phyloP scores from a whole-genome alignment of 2,113 vertebrate genomes.

The Clinocottus analis region DNA sequence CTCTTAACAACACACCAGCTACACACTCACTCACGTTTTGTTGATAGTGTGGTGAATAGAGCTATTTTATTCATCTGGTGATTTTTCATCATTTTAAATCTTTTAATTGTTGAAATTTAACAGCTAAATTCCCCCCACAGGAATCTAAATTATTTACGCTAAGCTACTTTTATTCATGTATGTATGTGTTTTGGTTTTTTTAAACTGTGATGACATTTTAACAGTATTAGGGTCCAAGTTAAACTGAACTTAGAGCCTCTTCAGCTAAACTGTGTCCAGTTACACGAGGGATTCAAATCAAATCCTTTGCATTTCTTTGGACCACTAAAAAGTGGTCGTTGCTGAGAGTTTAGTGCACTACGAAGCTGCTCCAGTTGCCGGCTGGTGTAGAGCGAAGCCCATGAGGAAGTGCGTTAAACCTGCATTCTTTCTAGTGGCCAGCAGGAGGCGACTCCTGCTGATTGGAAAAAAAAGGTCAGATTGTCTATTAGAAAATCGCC shows the following conservation, averaged over 20 bases:
- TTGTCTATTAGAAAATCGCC: too few relatives aligned
- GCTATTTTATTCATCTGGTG: neutral
- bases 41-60: constrained; percentile 7
- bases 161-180: neutral
- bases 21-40: constrained; percentile 17
- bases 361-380: neutral
- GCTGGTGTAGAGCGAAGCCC: neutral
- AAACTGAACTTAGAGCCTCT: neutral
- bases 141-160: neutral
- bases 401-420: neutral
- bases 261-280: neutral
- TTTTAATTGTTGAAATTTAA: constrained; percentile 4
- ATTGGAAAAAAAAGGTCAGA: neutral
- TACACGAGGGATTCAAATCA: neutral
- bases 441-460: neutral
- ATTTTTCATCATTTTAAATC: neutral
- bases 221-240: neutral
- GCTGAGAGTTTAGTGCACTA: neutral
- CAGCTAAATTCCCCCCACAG: neutral
- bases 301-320: neutral
- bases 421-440: neutral
- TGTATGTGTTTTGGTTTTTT: neutral
- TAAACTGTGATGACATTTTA: neutral
- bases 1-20: constrained; percentile 14
- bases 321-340: neutral